phyloP scores from a whole-genome alignment of 1,140 invertebrate genomes.

The Mercenaria mercenaria region DNA sequence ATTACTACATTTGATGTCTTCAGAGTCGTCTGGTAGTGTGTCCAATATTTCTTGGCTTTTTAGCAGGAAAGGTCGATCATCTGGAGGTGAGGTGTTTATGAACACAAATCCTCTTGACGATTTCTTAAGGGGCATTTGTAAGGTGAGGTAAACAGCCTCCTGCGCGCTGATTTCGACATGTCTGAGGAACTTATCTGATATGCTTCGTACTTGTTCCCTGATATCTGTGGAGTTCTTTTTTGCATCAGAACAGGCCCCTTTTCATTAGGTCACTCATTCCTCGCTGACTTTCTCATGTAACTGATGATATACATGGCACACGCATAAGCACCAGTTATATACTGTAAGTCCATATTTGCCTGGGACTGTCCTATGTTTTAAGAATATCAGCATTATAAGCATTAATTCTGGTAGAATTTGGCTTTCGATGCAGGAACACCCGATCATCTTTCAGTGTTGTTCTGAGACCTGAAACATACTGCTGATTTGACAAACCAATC shows the following conservation, averaged over 20 bases:
- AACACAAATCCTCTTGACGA: conserved; percentile 60
- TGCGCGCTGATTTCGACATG: conserved; percentile 69
- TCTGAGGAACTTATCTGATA: conserved; percentile 66
- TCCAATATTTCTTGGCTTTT: conserved; percentile 49
- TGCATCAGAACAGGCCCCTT: conserved; percentile 61
- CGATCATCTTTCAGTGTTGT: conserved; percentile 33
- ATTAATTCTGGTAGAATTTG: conserved; percentile 48
- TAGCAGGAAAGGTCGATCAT: conserved; percentile 61
- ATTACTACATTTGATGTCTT: conserved; percentile 54
- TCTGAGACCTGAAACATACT: conserved; percentile 34
- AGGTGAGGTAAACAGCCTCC: conserved; percentile 64
- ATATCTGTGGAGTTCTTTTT: conserved; percentile 44
- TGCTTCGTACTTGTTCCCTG: conserved; percentile 55
- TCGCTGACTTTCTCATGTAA: conserved; percentile 65
- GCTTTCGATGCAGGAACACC: conserved; percentile 31
- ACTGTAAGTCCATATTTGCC: conserved; percentile 58
- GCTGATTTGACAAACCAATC: conserved; percentile 25
- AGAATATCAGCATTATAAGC: conserved; percentile 36
- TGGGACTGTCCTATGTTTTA: conserved; percentile 50
- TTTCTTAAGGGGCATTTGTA: conserved; percentile 64
- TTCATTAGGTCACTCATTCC: conserved; percentile 57
- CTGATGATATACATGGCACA: conserved; percentile 63
- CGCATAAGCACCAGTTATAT: conserved; percentile 62
- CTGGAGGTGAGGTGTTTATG: conserved; percentile 63
- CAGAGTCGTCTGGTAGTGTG: conserved; percentile 56